phyloP scores from a whole-genome alignment of 2,797 vertebrate species.

The Thripadectes ignobilis region DNA sequence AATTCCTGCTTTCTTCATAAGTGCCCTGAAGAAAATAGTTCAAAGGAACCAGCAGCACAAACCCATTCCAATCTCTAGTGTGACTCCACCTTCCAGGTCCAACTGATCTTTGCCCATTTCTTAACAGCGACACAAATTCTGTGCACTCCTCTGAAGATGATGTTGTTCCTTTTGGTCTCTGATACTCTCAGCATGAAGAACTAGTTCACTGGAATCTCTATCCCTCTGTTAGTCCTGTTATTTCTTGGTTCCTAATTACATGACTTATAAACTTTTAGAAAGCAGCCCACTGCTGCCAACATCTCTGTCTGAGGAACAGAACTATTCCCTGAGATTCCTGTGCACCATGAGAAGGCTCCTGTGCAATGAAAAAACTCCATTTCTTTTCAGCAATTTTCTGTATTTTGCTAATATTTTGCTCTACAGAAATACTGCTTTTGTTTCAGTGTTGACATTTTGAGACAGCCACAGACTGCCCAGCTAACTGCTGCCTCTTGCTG shows the following conservation, averaged over 20 bases:
- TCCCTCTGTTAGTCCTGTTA: neutral
- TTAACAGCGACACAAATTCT: neutral
- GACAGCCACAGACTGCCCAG: neutral
- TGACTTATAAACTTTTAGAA: neutral
- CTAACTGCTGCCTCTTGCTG: neutral
- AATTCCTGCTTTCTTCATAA: conserved; percentile 47
- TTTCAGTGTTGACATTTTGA: neutral
- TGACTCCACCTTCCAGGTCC: neutral
- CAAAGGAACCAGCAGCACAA: conserved; percentile 12
- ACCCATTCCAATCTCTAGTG: neutral
- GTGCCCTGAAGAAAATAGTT: conserved; percentile 48
- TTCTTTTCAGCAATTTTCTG: neutral
- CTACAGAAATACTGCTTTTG: neutral
- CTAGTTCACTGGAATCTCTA: neutral
- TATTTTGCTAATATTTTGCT: neutral
- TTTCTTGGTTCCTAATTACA: neutral
- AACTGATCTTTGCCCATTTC: neutral
- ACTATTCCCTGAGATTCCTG: neutral
- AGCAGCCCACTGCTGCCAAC: neutral
- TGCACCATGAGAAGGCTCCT: neutral
- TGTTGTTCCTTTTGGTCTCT: neutral
- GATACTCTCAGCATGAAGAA: neutral
- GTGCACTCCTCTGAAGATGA: neutral
- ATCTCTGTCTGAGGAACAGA: neutral
- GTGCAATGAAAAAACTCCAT: neutral